Base-by-base conservation (phyloP, 2,113 vertebrate species). In the Lethenteron reissneri region DNA sequence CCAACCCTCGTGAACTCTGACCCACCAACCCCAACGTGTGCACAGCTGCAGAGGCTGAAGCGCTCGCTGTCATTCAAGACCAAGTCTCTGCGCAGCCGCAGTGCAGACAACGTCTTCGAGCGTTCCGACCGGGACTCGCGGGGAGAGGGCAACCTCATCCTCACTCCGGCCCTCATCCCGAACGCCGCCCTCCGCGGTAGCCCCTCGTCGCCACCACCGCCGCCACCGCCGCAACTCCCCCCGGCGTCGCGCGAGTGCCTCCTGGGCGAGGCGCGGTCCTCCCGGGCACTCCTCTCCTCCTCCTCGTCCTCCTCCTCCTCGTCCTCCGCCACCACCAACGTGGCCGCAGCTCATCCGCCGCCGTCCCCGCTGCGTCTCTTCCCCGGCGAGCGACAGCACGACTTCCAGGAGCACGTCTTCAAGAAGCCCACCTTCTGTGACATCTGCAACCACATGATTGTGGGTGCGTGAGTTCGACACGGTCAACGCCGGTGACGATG, bases 101-200 rank as follows among this genome's bases (percentile, higher is more conserved):
- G 89, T 2, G 77, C 90, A 72, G 89, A 94, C 80, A 94, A 85
- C 78, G 90, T 91, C 77, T 87, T 90, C 80, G 85, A 87, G 71
- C 83, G 88, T 69, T 85, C 89, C 2, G 80, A 83, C 82, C 86
- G 83, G 41, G 41, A 41, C 41, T 41, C 41, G 41, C 41, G 41
- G 41, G 41, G 41, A 10, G 87, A 90, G 58, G 82, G 84, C 70
- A 84, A 83, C 73, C 78, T 85, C 59, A 84, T 85, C 3, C 78
- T 82, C 0, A 86, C 88, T 71, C 82, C 89, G 78, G 81, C 85
- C 75, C 82, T 84, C 6, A 85, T 84, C 0, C 81, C 85, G 2
- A 85, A 85, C 0, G 84, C 87, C 2, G 81, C 84, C 11, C 77
- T 77, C 64, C 81, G 83, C 0, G 83, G 86, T 2, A 79, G 80